phyloP scores from a whole-genome alignment of 1,140 invertebrate species.

The Magallana gigas region DNA sequence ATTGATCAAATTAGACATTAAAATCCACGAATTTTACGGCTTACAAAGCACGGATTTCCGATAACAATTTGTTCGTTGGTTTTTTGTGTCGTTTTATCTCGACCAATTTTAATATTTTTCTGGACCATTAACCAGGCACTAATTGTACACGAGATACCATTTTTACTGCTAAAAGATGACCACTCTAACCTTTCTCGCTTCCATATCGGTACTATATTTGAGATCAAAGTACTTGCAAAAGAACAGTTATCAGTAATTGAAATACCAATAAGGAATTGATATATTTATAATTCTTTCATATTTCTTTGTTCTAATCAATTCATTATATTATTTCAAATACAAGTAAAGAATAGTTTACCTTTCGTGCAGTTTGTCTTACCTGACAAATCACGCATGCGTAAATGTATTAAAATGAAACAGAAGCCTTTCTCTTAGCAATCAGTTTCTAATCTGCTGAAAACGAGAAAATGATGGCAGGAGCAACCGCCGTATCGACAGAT shows the following conservation, averaged over 20 bases:
- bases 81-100: constrained; percentile 18
- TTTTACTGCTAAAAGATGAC: background rate
- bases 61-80: constrained; percentile 28
- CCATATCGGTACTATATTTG: too few relatives aligned
- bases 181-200: too few relatives aligned
- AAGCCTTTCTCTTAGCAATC: background rate
- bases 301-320: too few relatives aligned
- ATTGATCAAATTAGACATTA: constrained; percentile 9
- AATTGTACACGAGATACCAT: constrained; percentile 3
- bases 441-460: background rate
- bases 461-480: background rate
- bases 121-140: background rate
- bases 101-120: constrained; percentile 10
- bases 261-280: too few relatives aligned
- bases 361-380: background rate
- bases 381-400: background rate
- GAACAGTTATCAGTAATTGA: too few relatives aligned
- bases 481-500: background rate
- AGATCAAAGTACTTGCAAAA: too few relatives aligned
- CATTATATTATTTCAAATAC: too few relatives aligned
- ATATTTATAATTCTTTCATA: too few relatives aligned
- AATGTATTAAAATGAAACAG: background rate
- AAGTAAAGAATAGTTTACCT: background rate
- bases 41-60: constrained; percentile 24
- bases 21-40: background rate